Base-by-base conservation (phyloP, 2,797 vertebrate species). In the Remorina albescens region DNA sequence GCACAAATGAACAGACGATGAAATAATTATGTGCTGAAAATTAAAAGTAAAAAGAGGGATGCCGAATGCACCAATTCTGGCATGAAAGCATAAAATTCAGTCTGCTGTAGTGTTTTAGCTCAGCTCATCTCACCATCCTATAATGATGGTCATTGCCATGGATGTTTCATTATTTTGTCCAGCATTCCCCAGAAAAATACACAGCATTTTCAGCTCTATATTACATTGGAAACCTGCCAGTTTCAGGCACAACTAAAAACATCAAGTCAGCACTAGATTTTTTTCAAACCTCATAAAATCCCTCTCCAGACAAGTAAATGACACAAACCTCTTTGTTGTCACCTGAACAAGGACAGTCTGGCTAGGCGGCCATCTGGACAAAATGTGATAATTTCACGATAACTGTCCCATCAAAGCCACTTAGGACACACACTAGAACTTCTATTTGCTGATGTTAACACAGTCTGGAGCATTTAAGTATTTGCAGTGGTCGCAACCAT, bases 341-440 rank as follows among this genome's bases (percentile, higher is more conserved):
- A 26, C 49, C 25, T 12, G 19, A 47, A 42, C 7, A 16, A 63
- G 46, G 69, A 6, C 44, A 12, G 9, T 41, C 21, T 67, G 3
- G 66, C 67, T 67, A 41, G 46, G 49, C 68, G 73, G 68, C 50
- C 74, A 72, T 63, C 69, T 55, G 44, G 61, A 59, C 13, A 53
- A 50, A 49, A 58, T 74, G 81, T 70, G 79, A 82, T 81, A 61
- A 76, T 59, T 63, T 67, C 26, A 36, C 23, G 42, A 49, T 42
- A 72, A 60, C 42, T 70, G 57, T 67, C 63, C 64, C 36, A 26
- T 79, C 50, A 76, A 68, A 82, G 26, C 58, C 69, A n/a, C 37
- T 19, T 9, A 67, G 37, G 37, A 62, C 56, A 56, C 7, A 55
- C 69, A 71, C 50, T 70, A 46, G 37, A 32, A 71, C 61, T 66